Conservation (phyloP, 2,888 invertebrate species). For the Tenthredo livida region DNA sequence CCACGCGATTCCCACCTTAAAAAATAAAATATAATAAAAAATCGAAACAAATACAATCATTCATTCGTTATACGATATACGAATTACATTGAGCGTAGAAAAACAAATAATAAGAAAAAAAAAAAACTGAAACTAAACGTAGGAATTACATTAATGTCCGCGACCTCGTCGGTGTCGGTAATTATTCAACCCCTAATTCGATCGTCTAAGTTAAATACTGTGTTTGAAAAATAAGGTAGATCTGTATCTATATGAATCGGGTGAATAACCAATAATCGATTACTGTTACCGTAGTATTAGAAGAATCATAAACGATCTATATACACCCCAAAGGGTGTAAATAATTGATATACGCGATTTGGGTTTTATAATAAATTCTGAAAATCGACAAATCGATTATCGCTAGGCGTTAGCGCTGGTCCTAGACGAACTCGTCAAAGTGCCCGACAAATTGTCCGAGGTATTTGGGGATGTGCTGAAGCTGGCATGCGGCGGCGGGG, state of each 20-base stretch:
- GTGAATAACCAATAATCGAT: not conserved
- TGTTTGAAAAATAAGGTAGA: not conserved
- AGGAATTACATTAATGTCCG: not conserved
- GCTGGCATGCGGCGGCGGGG: constrained; percentile 72
- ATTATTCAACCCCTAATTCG: constrained; percentile 7
- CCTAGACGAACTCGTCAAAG: constrained; percentile 74
- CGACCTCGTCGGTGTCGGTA: not conserved
- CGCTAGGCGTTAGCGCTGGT: constrained; percentile 64
- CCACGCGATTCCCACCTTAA: not conserved
- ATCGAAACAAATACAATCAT: not conserved
- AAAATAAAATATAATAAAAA: not conserved
- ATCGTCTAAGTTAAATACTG: not conserved
- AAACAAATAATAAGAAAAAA: not conserved
- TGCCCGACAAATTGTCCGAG: constrained; percentile 76
- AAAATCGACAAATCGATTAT: constrained; percentile 43
- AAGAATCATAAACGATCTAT: not conserved
- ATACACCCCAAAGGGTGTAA: not conserved
- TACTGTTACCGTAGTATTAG: not conserved
- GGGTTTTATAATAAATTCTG: constrained; percentile 17
- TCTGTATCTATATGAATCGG: not conserved
- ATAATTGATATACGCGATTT: not conserved
- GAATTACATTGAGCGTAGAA: not conserved
- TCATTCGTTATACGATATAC: not conserved
- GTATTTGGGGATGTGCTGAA: constrained; percentile 75
- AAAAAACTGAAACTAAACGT: not conserved